A percentile compares a stretch with the other conserved stretches of the same genome.
These are phyloP conservation scores for Arrhopalites spinosus DNA, from an alignment of 2,888 invertebrate genomes.

Conservation along the genomic window DNA sequence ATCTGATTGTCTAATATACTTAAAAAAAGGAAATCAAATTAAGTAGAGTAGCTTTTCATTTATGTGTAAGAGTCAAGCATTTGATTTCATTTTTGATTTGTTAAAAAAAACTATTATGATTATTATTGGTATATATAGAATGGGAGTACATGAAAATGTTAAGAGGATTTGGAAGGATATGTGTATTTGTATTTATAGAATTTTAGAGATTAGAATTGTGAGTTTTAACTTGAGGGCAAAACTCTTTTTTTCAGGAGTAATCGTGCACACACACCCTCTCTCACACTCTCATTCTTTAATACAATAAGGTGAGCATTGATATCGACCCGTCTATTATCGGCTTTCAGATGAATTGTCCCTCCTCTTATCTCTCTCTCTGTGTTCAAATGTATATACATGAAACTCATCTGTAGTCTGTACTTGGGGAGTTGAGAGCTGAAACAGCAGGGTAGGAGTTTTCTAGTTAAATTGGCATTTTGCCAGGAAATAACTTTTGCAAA, in stretches of 20 bases:
- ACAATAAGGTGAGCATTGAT: constrained; percentile 11
- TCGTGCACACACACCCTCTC: not conserved
- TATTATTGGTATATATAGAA: no score
- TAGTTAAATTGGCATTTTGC: constrained; percentile 28
- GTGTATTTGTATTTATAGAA: no score
- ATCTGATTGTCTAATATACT: no score
- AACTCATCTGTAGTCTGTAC: not conserved
- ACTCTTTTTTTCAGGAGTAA: no score
- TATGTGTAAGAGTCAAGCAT: no score
- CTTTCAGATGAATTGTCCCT: constrained; percentile 30
- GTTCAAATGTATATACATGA: not conserved
- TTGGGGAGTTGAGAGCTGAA: not conserved
- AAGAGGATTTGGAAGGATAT: no score
- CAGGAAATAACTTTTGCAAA: constrained; percentile 25
- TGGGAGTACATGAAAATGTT: no score
- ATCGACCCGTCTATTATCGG: constrained; percentile 26
- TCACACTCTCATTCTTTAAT: not conserved
- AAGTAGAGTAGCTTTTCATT: no score
- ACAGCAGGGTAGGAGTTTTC: no score
- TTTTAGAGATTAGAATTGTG: constrained; percentile 7
- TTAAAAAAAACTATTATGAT: no score
- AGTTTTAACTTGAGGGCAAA: constrained; percentile 2
- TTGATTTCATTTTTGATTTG: no score
- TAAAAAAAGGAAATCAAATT: no score
- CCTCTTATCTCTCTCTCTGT: not conserved